Conservation (phyloP, 2,113 vertebrate species). For the Ovibos moschatus region DNA sequence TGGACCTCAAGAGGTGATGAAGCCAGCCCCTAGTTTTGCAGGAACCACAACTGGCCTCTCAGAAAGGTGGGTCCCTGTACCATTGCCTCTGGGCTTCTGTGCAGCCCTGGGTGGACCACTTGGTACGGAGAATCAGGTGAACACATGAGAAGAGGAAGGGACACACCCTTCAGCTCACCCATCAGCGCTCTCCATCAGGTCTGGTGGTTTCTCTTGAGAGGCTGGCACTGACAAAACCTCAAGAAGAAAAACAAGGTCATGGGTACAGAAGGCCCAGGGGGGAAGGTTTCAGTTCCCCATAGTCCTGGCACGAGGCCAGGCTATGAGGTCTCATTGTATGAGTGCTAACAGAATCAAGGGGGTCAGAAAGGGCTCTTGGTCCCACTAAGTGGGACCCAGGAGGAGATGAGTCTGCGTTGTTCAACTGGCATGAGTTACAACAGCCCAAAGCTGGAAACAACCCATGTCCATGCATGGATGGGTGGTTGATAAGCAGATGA, state of each 20-base stretch:
- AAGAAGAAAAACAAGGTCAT: not conserved
- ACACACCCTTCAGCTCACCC: not conserved
- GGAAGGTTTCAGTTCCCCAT: not conserved
- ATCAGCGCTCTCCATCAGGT: not conserved
- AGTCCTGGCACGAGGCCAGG: not conserved
- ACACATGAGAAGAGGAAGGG: not conserved
- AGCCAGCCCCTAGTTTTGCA: not conserved
- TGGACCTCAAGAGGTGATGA: accelerated
- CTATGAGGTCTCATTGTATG: accelerated
- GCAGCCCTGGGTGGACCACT: not conserved
- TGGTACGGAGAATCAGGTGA: not conserved
- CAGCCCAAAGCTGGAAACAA: not conserved
- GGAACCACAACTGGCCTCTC: not conserved
- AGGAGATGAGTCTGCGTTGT: accelerated
- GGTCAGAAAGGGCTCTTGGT: not conserved
- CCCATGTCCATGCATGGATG: not conserved
- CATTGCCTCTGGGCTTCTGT: accelerated
- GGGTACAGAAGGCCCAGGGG: no score
- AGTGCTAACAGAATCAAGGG: accelerated
- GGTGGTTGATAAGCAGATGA: not conserved
- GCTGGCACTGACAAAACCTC: not conserved
- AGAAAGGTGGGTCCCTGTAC: not conserved
- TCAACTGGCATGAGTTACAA: accelerated
- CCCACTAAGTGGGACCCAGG: no score
- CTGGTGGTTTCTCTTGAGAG: not conserved